Evolutionary conservation across 2,888 invertebrate genomes (phyloP).

Genomic region (Drosophila fungiperda): DNA sequence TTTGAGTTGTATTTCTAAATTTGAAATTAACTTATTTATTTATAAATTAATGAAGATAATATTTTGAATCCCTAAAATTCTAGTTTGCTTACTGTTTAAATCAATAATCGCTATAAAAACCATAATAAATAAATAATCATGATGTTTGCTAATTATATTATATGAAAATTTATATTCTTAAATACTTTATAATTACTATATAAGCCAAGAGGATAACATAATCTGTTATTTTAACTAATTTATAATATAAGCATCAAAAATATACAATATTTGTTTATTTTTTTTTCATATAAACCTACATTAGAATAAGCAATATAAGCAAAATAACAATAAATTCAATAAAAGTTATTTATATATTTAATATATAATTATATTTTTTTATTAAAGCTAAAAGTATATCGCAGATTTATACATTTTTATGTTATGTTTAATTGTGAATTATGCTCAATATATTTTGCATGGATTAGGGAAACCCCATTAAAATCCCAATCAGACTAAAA

Average conservation of each 20-base stretch:
- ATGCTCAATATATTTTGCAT: background rate
- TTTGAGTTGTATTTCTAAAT: background rate
- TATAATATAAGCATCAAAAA: background rate
- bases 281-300: background rate
- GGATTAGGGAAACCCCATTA: background rate
- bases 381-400: background rate
- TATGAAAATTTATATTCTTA: background rate
- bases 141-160: accelerated
- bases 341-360: background rate
- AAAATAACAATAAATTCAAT: background rate
- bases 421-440: background rate
- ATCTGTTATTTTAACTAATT: background rate
- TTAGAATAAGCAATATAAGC: background rate
- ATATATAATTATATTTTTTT: background rate
- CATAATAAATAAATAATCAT: background rate
- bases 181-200: background rate
- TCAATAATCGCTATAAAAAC: background rate
- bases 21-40: background rate
- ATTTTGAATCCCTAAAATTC: background rate
- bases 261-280: background rate
- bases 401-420: background rate
- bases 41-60: background rate
- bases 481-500: background rate
- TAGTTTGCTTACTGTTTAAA: background rate
- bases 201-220: background rate